Conservation (phyloP, 2,888 invertebrate species). For the Brachyopa scutellaris region DNA sequence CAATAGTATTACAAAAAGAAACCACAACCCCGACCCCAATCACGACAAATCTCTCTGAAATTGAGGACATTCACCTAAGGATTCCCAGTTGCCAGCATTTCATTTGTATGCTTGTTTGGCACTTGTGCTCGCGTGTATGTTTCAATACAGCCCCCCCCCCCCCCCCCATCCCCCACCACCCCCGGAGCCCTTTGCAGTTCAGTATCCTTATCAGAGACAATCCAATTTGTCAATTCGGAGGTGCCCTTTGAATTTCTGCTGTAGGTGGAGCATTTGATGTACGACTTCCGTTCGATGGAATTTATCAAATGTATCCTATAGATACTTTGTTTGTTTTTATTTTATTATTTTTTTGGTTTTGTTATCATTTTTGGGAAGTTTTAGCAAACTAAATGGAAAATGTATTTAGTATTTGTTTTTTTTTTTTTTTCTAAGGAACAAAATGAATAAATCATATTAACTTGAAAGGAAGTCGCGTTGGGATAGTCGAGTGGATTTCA, state of each 20-base stretch:
- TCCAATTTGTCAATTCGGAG: slow-evolving; percentile 43
- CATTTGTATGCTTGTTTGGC: slow-evolving; percentile 48
- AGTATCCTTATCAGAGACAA: slow-evolving; percentile 43
- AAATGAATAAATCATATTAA: slow-evolving; percentile 39
- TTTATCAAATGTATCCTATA: too few species aligned
- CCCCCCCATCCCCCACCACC: too few species aligned
- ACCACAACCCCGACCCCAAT: slow-evolving; percentile 5
- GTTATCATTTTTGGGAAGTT: not conserved
- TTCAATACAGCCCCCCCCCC: not conserved
- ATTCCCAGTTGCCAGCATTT: slow-evolving; percentile 40
- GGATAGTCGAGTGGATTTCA: not conserved
- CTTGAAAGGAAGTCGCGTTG: slow-evolving; percentile 17
- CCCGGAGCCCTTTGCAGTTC: too few species aligned
- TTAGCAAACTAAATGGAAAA: slow-evolving; percentile 20
- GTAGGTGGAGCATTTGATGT: slow-evolving; percentile 25
- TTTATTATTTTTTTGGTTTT: not conserved
- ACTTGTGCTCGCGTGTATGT: slow-evolving; percentile 44
- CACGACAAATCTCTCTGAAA: slow-evolving; percentile 35
- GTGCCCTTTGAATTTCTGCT: slow-evolving; percentile 6
- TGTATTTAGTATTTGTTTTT: too few species aligned
- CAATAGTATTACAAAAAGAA: not conserved
- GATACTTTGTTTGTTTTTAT: not conserved
- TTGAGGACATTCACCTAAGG: slow-evolving; percentile 36
- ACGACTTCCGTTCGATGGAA: slow-evolving; percentile 25
- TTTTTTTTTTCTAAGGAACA: too few species aligned